Percentiles rank a stretch among this genome's conserved stretches.
Conservation (phyloP, 1,140 invertebrate genomes). For the Drosophila littoralis region DNA sequence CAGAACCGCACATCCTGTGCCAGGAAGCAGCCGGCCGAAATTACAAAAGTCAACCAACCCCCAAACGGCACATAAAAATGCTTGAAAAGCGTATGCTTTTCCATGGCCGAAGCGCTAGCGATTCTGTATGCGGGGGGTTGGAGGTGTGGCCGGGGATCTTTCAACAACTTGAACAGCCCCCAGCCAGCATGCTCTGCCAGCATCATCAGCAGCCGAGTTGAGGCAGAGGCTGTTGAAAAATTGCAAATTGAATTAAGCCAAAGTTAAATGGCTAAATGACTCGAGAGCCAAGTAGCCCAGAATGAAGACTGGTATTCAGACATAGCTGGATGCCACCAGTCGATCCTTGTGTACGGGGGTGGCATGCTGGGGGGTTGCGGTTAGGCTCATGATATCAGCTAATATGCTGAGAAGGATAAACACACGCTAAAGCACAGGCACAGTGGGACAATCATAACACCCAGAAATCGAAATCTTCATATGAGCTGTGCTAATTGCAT, state of each 20-base stretch:
- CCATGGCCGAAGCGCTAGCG: slow-evolving; percentile 3
- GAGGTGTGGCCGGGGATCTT: slow-evolving; percentile 20
- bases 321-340: slow-evolving; percentile 29
- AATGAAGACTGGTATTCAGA: slow-evolving; percentile 18
- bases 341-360: slow-evolving; percentile 2
- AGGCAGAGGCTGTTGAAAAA: slow-evolving; percentile 78
- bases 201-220: slow-evolving; percentile 35
- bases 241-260: slow-evolving; percentile 84
- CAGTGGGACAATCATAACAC: slow-evolving; percentile 32
- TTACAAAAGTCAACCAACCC: slow-evolving; percentile 81
- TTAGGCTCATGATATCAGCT: slow-evolving; percentile 77
- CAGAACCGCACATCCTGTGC: slow-evolving; percentile 79
- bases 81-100: slow-evolving; percentile 75
- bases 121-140: background rate
- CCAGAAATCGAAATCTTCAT: background rate
- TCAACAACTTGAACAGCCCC: slow-evolving; percentile 35
- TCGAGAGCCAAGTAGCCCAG: slow-evolving; percentile 72
- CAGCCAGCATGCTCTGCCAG: slow-evolving; percentile 5
- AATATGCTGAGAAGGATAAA: slow-evolving; percentile 79
- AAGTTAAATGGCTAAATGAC: slow-evolving; percentile 84
- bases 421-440: slow-evolving; percentile 27
- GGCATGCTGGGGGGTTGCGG: slow-evolving; percentile 62
- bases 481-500: background rate
- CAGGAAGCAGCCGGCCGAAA: slow-evolving; percentile 78
- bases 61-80: slow-evolving; percentile 76